Evolutionary conservation across 2,888 invertebrate genomes (phyloP).

Genomic region (Achlya flavicornis): DNA sequence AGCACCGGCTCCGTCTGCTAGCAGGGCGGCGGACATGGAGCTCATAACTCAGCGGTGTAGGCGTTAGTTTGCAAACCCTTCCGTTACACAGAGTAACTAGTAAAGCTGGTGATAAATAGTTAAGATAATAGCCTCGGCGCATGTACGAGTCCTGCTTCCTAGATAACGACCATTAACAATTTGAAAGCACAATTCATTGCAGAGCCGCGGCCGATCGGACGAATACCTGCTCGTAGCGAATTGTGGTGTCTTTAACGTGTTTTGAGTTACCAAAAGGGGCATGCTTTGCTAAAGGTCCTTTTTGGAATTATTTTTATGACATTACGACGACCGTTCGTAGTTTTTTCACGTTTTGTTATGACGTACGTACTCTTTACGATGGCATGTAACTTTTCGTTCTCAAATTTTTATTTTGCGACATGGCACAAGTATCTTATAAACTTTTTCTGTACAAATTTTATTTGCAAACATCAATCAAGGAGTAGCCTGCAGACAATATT

Average conservation of each 20-base stretch:
- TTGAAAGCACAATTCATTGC: conserved; percentile 1
- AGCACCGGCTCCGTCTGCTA: not conserved
- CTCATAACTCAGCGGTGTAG: conserved; percentile 4
- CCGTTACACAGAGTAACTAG: conserved; percentile 3
- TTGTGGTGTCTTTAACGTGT: conserved; percentile 4
- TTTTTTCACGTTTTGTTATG: not conserved
- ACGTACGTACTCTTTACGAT: not conserved
- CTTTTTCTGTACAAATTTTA: too few species aligned
- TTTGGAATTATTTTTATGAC: not conserved
- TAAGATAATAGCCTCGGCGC: conserved; percentile 5
- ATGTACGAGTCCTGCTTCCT: conserved; percentile 8
- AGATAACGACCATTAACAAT: conserved; percentile 8
- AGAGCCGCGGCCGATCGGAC: conserved; percentile 6
- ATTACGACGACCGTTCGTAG: not conserved
- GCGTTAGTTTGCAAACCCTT: conserved; percentile 7
- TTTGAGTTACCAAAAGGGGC: not conserved
- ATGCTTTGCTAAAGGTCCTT: not conserved
- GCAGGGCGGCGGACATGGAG: not conserved
- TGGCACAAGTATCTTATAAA: too few species aligned
- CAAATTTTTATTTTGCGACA: not conserved
- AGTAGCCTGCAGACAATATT: not conserved
- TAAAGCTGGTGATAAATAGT: conserved; percentile 4
- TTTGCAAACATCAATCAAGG: not conserved
- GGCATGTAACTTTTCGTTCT: not conserved
- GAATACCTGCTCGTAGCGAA: conserved; percentile 1